Evolutionary conservation across 2,888 invertebrate species (phyloP).

Genomic region (Andrena camellia): DNA sequence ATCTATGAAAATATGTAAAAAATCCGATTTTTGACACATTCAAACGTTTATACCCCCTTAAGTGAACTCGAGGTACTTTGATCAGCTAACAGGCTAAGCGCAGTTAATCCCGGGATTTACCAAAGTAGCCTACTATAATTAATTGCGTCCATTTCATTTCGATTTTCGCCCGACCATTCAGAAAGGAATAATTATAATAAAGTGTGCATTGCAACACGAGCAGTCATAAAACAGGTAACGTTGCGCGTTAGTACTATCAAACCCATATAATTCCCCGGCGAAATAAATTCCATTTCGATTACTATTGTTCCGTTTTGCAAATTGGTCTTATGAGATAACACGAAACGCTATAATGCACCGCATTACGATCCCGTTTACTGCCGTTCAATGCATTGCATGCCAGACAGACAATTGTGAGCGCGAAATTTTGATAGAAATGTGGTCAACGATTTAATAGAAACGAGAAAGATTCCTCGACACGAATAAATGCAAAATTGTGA

Average conservation of each 20-base stretch:
- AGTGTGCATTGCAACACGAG: conserved; percentile 3
- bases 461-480: background rate
- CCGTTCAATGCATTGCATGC: background rate
- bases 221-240: conserved; percentile 34
- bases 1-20: no score
- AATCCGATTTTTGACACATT: no score
- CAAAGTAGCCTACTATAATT: background rate
- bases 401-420: background rate
- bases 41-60: no score
- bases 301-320: conserved; percentile 50
- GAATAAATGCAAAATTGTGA: no score
- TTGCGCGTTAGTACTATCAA: conserved; percentile 15
- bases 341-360: conserved; percentile 16
- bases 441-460: no score
- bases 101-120: background rate
- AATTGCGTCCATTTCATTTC: background rate
- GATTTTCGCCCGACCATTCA: conserved; percentile 9
- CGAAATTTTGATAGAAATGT: background rate
- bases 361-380: conserved; percentile 10
- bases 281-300: conserved; percentile 58
- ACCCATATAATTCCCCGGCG: conserved; percentile 44
- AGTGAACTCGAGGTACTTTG: background rate
- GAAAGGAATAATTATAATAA: conserved; percentile 41
- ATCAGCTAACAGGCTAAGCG: background rate
- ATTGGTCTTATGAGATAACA: conserved; percentile 59